Conservation (phyloP, 1,140 invertebrate species). For the Reticulitermes speratus region DNA sequence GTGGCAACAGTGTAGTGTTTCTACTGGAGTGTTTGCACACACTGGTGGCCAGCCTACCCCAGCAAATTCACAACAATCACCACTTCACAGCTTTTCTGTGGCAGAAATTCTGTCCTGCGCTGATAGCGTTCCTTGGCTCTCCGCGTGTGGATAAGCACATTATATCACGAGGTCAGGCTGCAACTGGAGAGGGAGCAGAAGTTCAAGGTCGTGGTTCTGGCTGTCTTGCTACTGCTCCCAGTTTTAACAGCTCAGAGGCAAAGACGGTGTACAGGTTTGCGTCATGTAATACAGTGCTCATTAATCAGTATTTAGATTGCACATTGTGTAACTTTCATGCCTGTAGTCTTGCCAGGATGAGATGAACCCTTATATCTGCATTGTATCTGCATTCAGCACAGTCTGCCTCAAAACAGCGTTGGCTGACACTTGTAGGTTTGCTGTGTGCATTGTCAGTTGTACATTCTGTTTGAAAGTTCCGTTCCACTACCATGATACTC, state of each 20-base stretch:
- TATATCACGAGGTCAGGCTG: constrained; percentile 60
- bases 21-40: constrained; percentile 84
- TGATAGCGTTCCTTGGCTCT: constrained; percentile 82
- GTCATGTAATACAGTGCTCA: neutral
- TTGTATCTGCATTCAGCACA: too few relatives aligned
- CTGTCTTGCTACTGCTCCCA: constrained; percentile 67
- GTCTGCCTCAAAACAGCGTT: too few relatives aligned
- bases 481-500: too few relatives aligned
- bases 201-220: constrained; percentile 65
- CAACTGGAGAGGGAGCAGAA: constrained; percentile 50
- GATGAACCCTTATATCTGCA: too few relatives aligned
- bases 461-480: too few relatives aligned
- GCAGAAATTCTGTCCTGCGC: constrained; percentile 87
- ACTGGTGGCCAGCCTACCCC: constrained; percentile 76
- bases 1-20: constrained; percentile 63
- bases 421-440: too few relatives aligned
- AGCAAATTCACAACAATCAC: constrained; percentile 74
- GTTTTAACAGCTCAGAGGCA: constrained; percentile 73
- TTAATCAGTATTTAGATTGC: neutral
- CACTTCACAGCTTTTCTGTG: constrained; percentile 85
- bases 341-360: too few relatives aligned
- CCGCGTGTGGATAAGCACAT: constrained; percentile 73
- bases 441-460: too few relatives aligned
- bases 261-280: constrained; percentile 82
- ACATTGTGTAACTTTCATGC: too few relatives aligned